phyloP scores from a whole-genome alignment of 2,797 vertebrate species.

The Rhinatrema bivittatum region DNA sequence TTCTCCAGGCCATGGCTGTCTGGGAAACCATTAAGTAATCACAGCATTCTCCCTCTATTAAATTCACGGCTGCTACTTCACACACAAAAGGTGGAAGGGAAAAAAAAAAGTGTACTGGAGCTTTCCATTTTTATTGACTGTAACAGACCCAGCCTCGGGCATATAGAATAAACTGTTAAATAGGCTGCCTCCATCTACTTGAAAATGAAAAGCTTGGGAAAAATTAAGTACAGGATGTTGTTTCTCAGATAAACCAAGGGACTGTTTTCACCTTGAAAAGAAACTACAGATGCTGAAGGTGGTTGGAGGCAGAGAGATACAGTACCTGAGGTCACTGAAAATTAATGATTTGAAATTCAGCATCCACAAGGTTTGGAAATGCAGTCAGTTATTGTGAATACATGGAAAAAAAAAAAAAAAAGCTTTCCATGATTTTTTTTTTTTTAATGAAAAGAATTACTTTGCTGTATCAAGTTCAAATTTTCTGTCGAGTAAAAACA shows the following conservation, averaged over 20 bases:
- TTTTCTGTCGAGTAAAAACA: no score
- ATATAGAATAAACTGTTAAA: slow-evolving; percentile 82
- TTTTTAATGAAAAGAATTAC: no score
- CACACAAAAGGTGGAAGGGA: slow-evolving; percentile 92
- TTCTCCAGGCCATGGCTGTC: slow-evolving; percentile 97
- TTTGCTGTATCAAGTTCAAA: no score
- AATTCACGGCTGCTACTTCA: slow-evolving; percentile 92
- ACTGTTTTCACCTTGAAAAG: slow-evolving; percentile 65
- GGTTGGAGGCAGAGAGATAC: slow-evolving; percentile 47
- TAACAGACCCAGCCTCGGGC: slow-evolving; percentile 79
- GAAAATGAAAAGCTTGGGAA: slow-evolving; percentile 87
- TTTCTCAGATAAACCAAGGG: slow-evolving; percentile 46
- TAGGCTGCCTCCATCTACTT: slow-evolving; percentile 81
- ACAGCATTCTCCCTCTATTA: slow-evolving; percentile 97
- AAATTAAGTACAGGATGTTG: slow-evolving; percentile 71
- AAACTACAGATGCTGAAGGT: slow-evolving; percentile 25
- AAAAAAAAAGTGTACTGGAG: slow-evolving; percentile 73
- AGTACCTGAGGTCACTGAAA: slow-evolving; percentile 43
- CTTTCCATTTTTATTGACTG: slow-evolving; percentile 87
- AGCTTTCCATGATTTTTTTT: no score
- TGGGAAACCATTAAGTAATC: slow-evolving; percentile 99
- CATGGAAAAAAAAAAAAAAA: no score
- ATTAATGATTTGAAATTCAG: slow-evolving; percentile 9
- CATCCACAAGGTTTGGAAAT: slow-evolving; percentile 23
- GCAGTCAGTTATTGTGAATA: no score